phyloP scores from a whole-genome alignment of 2,113 vertebrate genomes.

The Agelaius phoeniceus region DNA sequence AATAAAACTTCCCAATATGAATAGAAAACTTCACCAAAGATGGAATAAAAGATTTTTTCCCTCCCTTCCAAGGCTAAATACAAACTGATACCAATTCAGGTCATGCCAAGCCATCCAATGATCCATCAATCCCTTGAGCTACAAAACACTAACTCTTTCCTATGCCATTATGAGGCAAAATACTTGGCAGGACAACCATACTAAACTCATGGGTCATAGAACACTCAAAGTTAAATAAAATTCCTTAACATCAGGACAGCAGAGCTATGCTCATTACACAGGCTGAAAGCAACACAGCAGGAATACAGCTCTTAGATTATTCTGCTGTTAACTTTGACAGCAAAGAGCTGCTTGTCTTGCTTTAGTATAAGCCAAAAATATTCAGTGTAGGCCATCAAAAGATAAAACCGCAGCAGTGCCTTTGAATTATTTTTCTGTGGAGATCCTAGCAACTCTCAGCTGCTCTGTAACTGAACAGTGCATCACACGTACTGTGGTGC shows the following conservation, averaged over 20 bases:
- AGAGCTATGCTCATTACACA: not conserved
- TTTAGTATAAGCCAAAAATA: not conserved
- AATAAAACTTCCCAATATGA: not conserved
- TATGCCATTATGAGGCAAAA: not conserved
- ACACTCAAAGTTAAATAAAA: not conserved
- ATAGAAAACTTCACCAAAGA: not conserved
- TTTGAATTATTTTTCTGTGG: not conserved
- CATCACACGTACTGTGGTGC: fast-evolving
- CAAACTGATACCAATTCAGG: not conserved
- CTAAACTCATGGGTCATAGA: not conserved
- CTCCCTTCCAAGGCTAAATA: not conserved
- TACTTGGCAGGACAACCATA: not conserved
- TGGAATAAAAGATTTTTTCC: not conserved
- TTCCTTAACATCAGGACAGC: not conserved
- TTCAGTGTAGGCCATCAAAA: not conserved
- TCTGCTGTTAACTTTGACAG: not conserved
- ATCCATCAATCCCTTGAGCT: not conserved
- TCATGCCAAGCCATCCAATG: not conserved
- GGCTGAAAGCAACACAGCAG: not conserved
- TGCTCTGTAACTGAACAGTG: not conserved
- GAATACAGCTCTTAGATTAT: not conserved
- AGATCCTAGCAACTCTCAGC: not conserved
- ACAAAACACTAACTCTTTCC: not conserved
- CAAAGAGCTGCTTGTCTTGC: not conserved
- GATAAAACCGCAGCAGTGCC: not conserved